Base-by-base conservation (phyloP, 2,888 invertebrate genomes). In the Oegoconia quadripuncta region DNA sequence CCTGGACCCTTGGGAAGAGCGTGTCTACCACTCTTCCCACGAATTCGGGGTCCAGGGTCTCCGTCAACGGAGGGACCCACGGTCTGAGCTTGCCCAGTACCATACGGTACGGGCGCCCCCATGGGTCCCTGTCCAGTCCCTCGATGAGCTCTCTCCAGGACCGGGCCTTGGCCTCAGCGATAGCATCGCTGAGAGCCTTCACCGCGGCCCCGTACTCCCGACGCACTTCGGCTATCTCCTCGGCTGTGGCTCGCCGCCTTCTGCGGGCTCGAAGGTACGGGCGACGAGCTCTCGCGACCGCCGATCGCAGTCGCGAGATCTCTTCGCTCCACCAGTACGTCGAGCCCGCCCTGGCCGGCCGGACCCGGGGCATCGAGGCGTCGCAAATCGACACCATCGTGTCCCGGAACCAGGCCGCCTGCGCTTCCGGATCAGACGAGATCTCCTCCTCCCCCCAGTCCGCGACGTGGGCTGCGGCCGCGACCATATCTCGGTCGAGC, bases 241-340 rank as follows among this genome's bases (percentile, higher is more conserved):
- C 1, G 2, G 11, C 13, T 7, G 3, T 3, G 12, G 6, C 12
- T 3, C 12, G 5, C n/a, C n/a, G n/a, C 26, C n/a, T 11, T 40
- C 23, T 27, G 42, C 45, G 37, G 9, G 9, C 33, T 5, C 41
- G 14, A 4, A 27, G 23, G 28, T 43, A 50, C 12, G 20, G 37
- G 22, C 46, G 42, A 6, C 50, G 25, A 8, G 37, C 38, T 1
- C 26, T 20, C 11, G 39, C 35, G 25, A 46, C 40, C 1, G 14
- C 27, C 3, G 13, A 15, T 4, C 46, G 40, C 7, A 44, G 34
- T 1, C 8, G 9, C 7, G 45, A 31, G 2, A 45, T 22, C 2
- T 37, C 36, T 1, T 15, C 27, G 1, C 46, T 30, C 49, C 49
- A 46, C 49, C 46, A 46, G 34, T 49, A 44, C 3, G 42, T 41